Percentiles rank a stretch among this genome's conserved stretches.
Evolutionary conservation across 2,113 vertebrate genomes (phyloP).

Genomic region (Sciurus niger): DNA sequence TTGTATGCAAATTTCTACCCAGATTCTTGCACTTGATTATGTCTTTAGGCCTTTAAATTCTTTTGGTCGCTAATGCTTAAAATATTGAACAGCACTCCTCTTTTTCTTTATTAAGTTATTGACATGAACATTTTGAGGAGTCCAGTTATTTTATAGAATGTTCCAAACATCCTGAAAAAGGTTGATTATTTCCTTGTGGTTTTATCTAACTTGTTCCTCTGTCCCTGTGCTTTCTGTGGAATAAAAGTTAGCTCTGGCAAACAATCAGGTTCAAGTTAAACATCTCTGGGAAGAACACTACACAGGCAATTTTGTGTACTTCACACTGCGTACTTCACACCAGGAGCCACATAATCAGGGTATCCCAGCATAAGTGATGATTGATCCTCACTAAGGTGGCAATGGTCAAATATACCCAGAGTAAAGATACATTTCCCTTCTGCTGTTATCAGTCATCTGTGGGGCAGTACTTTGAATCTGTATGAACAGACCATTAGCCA

Average conservation of each 20-base stretch:
- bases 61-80: neutral
- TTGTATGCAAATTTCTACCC: neutral
- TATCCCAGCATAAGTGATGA: neutral
- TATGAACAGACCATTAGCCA: neutral
- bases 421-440: neutral
- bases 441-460: neutral
- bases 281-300: neutral
- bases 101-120: neutral
- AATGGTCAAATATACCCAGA: neutral
- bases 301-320: neutral
- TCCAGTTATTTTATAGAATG: neutral
- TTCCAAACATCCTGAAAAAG: neutral
- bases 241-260: neutral
- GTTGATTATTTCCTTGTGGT: neutral
- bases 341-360: neutral
- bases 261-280: neutral
- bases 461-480: neutral
- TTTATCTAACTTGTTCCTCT: neutral
- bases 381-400: neutral
- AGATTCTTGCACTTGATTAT: neutral
- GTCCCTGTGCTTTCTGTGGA: neutral
- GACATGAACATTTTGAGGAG: neutral
- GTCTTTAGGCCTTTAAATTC: neutral
- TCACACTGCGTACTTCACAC: neutral
- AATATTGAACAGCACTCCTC: neutral